These are phyloP conservation scores for Phrynocephalus forsythii DNA, from an alignment of 2,797 vertebrate species.

Conservation along the genomic window DNA sequence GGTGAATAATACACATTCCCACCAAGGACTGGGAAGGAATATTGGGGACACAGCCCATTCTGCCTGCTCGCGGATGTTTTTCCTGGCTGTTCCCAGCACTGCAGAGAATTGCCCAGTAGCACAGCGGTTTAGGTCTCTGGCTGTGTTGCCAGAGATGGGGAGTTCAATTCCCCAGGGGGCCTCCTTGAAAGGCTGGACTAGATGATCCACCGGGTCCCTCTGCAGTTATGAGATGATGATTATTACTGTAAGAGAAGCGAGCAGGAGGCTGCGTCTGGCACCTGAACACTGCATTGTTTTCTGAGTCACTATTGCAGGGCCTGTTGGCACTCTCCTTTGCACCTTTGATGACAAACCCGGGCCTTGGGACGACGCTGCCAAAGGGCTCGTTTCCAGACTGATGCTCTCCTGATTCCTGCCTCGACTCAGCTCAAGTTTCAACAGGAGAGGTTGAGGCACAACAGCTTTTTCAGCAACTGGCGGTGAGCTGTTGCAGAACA, in stretches of 20 bases:
- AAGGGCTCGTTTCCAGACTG: not conserved
- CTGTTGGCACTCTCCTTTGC: not conserved
- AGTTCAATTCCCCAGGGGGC: too few relatives aligned
- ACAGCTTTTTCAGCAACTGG: not conserved
- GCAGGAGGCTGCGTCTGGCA: not conserved
- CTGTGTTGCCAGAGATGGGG: too few relatives aligned
- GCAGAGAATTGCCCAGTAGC: not conserved
- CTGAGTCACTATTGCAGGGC: constrained; percentile 13
- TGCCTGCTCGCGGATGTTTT: too few relatives aligned
- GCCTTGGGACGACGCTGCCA: not conserved
- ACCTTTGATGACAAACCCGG: not conserved
- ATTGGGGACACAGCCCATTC: not conserved
- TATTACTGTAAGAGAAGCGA: too few relatives aligned
- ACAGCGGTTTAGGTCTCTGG: too few relatives aligned
- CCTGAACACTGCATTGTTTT: not conserved
- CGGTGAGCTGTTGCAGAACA: not conserved
- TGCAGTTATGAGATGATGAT: too few relatives aligned
- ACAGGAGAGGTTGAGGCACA: not conserved
- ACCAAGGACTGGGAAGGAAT: not conserved
- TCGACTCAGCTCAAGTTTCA: too few relatives aligned
- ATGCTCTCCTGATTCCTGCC: not conserved
- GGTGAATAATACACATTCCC: not conserved
- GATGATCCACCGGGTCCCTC: too few relatives aligned
- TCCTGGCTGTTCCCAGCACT: not conserved
- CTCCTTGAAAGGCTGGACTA: too few relatives aligned